Conservation (phyloP, 1,140 invertebrate genomes). For the Cataglyphis hispanica region DNA sequence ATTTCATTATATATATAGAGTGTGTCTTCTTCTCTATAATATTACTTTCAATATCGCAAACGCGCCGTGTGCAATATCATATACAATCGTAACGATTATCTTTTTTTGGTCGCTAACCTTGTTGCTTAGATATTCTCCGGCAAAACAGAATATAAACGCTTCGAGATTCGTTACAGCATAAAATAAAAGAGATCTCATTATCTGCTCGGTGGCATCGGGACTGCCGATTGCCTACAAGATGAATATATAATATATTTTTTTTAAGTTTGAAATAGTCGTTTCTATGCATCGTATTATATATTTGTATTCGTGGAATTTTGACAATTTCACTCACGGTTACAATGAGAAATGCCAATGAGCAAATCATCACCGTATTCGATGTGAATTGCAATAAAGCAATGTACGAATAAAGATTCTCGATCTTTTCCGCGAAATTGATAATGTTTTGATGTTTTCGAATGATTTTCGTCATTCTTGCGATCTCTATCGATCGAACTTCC, state of each 20-base stretch:
- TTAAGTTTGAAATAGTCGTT: background rate
- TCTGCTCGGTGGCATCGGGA: constrained; percentile 3
- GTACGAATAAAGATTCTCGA: constrained; percentile 30
- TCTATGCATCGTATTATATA: background rate
- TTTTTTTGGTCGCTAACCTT: constrained; percentile 44
- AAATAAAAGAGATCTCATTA: constrained; percentile 53
- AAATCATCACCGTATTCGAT: constrained; percentile 33
- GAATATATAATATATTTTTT: background rate
- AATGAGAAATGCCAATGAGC: constrained; percentile 32
- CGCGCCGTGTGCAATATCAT: background rate
- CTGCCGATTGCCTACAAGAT: constrained; percentile 32
- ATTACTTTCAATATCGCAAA: background rate
- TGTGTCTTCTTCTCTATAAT: background rate
- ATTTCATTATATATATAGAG: too few relatives aligned
- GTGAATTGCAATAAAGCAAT: constrained; percentile 15
- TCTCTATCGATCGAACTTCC: background rate
- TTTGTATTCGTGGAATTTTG: background rate
- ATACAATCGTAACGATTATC: background rate
- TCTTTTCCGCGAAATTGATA: background rate
- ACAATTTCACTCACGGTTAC: constrained; percentile 39
- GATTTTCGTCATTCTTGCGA: constrained; percentile 5
- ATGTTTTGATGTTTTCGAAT: constrained; percentile 49
- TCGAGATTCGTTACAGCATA: constrained; percentile 57
- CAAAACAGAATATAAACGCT: constrained; percentile 66
- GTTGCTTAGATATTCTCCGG: constrained; percentile 67